Conservation (phyloP, 2,888 invertebrate species). For the Limenitis camilla region DNA sequence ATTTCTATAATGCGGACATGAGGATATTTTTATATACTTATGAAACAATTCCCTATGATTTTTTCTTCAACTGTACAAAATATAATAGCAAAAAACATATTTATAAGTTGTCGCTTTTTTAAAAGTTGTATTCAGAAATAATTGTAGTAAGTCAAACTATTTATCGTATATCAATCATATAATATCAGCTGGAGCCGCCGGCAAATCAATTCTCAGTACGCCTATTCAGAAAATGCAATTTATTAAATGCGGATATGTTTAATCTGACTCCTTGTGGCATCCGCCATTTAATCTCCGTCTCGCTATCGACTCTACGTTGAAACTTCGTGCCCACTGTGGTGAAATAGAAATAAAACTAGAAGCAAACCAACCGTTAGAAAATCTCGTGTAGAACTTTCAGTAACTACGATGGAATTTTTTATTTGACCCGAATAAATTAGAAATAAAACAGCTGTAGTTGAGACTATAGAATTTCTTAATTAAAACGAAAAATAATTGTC, state of each 20-base stretch:
- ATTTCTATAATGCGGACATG: no score
- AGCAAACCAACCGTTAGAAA: constrained; percentile 20
- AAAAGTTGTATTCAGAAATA: no score
- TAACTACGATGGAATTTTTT: constrained; percentile 3
- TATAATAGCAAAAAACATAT: no score
- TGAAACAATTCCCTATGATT: no score
- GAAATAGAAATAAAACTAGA: constrained; percentile 26
- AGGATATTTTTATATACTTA: no score
- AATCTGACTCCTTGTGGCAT: constrained; percentile 16
- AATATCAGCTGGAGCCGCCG: no score
- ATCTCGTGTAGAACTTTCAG: constrained; percentile 14
- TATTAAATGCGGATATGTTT: constrained; percentile 13
- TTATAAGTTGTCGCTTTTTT: no score
- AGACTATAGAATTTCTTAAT: no score
- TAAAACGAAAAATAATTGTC: no score
- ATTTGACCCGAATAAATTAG: neutral
- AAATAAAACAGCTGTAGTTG: neutral
- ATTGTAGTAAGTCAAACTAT: no score
- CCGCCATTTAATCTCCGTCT: constrained; percentile 22
- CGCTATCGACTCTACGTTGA: constrained; percentile 20
- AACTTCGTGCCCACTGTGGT: constrained; percentile 22
- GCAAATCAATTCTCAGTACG: neutral
- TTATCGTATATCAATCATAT: no score
- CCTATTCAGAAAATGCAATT: constrained; percentile 4
- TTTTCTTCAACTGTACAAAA: no score